Base-by-base conservation (phyloP, 1,140 invertebrate species). In the Drosophila rhopaloa region DNA sequence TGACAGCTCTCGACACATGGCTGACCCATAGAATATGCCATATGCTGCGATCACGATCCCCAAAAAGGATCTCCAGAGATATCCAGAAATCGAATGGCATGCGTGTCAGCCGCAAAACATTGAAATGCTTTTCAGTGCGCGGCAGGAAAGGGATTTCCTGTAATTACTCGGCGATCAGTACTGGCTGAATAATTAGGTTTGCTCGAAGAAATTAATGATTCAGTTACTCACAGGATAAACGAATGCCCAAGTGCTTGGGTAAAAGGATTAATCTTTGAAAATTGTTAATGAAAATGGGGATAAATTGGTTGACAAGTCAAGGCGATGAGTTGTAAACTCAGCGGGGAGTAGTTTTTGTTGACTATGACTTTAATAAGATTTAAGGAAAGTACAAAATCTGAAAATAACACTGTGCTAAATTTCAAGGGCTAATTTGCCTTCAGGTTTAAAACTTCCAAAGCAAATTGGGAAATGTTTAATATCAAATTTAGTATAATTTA, bases 141-240 rank as follows among this genome's bases (percentile, higher is more conserved):
- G 44, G 63, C 71, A 88, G 82, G 79, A 81, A 88, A 86, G 60
- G 82, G 83, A 86, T 86, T 86, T 86, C 82, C 82, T 86, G 82
- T 76, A 86, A 85, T 85, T 86, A 85, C 61, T 81, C 57, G 35
- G 3, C 67, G 63, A 61, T 79, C 51, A 73, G 16, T 51, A n/a
- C 41, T 24, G 68, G 35, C 82, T 56, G 79, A 66, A 67, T 79
- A 85, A 85, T 85, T 85, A 82, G 47, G 29, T 1, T 4, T 35
- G 5, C 41, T 24, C 24, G 1, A 38, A 35, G n/a, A 73, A 48
- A 75, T 56, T 43, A 56, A 75, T 62, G 57, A 41, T 35, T 61
- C 40, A 67, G 73, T 78, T 76, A 67, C 72, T 76, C 57, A 65
- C 43, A 24, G 61, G 72, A 65, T 79, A 44, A 43, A 54, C 80